Evolutionary conservation across 2,888 invertebrate species (phyloP), one percentile per base, ranked within the genome.

Genomic region (Tipula lateralis): DNA sequence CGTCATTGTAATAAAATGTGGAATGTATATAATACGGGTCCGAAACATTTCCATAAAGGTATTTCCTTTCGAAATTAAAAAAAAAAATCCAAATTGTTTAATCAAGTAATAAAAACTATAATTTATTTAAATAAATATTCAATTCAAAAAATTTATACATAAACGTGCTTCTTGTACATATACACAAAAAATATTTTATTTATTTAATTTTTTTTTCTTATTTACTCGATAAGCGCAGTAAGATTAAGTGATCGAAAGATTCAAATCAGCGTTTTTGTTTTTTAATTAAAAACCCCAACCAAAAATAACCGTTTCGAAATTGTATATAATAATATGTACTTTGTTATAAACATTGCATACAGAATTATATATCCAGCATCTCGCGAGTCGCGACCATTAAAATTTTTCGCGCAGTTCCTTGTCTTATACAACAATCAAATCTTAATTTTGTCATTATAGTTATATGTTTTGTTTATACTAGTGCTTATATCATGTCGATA

Each of bases 21-120:
- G 19, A 66, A 66, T 66, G 9, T 66, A 66, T 9, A 24, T 66
- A 9, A 12, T 24, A 44, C 24, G 19, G 66, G 66, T 24, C 19
- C 24, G 24, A 66, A 36, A n/a, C 24, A 66, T 66, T 66, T 66
- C 24, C 66, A 24, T 66, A 66, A 66, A 66, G 66, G 24, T 66
- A 66, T 66, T 66, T 66, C 66, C 66, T 66, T 66, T 66, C 66
- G 7, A 66, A 66, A 66, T 24, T 24, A 66, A 9, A 66, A 66
- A 44, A 66, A 66, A 66, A 66, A 66, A 19, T 66, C 24, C 66
- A 66, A 66, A 66, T 24, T 66, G 66, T 66, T 66, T 66, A 66
- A 66, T 66, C 66, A 66, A 66, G 66, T 66, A 66, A 66, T 66
- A 66, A 66, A 66, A 66, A 66, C 66, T 24, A 66, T 66, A 66